A percentile compares a stretch with the other conserved stretches of the same genome.
These are phyloP conservation scores for Incurvaria masculella DNA, from an alignment of 2,888 invertebrate genomes.

Conservation along the genomic window DNA sequence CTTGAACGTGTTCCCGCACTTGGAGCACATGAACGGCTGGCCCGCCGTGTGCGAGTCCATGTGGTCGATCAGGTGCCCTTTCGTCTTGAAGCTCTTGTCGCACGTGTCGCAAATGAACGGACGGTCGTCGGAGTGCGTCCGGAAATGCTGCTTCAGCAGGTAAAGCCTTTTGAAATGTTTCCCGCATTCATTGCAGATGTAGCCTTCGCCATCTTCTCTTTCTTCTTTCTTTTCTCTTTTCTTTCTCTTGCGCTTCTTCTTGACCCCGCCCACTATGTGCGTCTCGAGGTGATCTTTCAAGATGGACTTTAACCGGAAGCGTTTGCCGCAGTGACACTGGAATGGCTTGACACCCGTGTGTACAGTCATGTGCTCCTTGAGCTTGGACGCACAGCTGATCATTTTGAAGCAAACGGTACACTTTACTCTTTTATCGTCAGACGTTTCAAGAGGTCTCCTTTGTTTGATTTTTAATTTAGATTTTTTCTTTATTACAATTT, in stretches of 20 bases:
- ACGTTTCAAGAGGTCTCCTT: too few species aligned
- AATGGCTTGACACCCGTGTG: conserved; percentile 2
- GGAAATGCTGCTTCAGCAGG: background rate
- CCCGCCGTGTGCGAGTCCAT: background rate
- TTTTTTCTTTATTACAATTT: too few species aligned
- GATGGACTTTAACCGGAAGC: too few species aligned
- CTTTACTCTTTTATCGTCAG: too few species aligned
- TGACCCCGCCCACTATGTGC: too few species aligned
- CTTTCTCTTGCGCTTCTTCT: background rate
- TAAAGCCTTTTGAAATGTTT: background rate
- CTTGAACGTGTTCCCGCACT: too few species aligned
- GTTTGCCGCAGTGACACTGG: too few species aligned
- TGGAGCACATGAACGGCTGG: too few species aligned
- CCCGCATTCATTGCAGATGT: background rate
- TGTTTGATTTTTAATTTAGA: too few species aligned
- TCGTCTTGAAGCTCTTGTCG: background rate
- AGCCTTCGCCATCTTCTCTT: background rate
- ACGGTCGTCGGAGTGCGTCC: background rate
- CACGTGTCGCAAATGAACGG: background rate
- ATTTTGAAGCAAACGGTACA: too few species aligned
- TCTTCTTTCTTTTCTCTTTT: background rate
- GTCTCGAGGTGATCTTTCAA: too few species aligned
- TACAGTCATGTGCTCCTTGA: background rate
- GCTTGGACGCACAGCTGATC: too few species aligned
- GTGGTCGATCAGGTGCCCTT: background rate